Evolutionary conservation across 2,797 vertebrate species (phyloP).

Genomic region (Neomorphus geoffroyi): DNA sequence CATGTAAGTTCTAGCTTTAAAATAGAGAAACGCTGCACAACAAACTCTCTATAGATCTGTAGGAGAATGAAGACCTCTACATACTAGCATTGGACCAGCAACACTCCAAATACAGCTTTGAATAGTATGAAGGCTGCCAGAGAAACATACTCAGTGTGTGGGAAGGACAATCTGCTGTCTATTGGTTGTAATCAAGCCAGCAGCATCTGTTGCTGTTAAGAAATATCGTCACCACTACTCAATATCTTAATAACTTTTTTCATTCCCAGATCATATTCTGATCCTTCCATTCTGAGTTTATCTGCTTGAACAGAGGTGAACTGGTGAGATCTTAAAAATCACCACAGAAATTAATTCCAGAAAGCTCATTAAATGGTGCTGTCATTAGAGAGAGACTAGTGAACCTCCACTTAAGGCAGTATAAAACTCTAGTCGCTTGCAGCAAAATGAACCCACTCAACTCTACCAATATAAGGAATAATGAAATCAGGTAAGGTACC

Average conservation of each 20-base stretch:
- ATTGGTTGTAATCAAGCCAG: constrained; percentile 43
- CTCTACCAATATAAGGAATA: not conserved
- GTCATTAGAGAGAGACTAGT: not conserved
- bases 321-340: not conserved
- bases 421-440: not conserved
- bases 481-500: not conserved
- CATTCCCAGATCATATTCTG: not conserved
- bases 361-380: not conserved
- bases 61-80: not conserved
- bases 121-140: not conserved
- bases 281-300: not conserved
- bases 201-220: constrained; percentile 25
- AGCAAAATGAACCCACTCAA: not conserved
- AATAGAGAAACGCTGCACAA: not conserved
- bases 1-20: not conserved
- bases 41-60: not conserved
- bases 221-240: not conserved
- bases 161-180: constrained; percentile 33
- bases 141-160: constrained; percentile 18
- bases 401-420: not conserved
- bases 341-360: not conserved
- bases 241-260: constrained; percentile 8
- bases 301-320: not conserved
- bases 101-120: not conserved
- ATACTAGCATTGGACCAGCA: not conserved